A percentile compares a stretch with the other conserved stretches of the same genome.
phyloP scores from a whole-genome alignment of 2,888 invertebrate genomes.

The Parnassius apollo region DNA sequence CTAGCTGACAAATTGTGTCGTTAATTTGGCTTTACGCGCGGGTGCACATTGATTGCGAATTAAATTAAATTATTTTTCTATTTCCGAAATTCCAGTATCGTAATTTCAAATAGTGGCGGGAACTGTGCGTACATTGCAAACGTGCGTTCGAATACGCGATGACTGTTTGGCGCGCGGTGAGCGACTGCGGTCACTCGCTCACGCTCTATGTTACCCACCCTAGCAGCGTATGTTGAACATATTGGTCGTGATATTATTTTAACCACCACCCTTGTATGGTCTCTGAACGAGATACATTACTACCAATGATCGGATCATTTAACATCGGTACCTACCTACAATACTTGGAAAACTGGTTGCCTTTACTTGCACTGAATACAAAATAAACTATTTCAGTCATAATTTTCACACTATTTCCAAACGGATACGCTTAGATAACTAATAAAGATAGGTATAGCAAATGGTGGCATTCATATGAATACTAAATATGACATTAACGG shows the following conservation, averaged over 20 bases:
- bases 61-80: slow-evolving; percentile 50
- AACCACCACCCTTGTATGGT: slow-evolving; percentile 45
- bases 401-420: slow-evolving; percentile 54
- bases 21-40: slow-evolving; percentile 62
- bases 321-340: slow-evolving; percentile 33
- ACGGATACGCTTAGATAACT: slow-evolving; percentile 33
- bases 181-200: slow-evolving; percentile 68
- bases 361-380: slow-evolving; percentile 28
- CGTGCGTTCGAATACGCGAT: slow-evolving; percentile 68
- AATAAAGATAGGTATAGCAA: slow-evolving; percentile 20
- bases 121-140: slow-evolving; percentile 68
- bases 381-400: slow-evolving; percentile 45
- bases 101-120: slow-evolving; percentile 73
- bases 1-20: slow-evolving; percentile 57
- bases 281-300: slow-evolving; percentile 33
- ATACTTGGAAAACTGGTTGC: slow-evolving; percentile 20
- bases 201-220: slow-evolving; percentile 62
- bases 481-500: slow-evolving; percentile 6
- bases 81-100: slow-evolving; percentile 43
- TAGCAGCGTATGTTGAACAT: slow-evolving; percentile 65
- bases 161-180: slow-evolving; percentile 67
- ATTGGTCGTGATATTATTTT: slow-evolving; percentile 62
- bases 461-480: slow-evolving; percentile 13
- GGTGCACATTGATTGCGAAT: slow-evolving; percentile 65
- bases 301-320: slow-evolving; percentile 38